A percentile compares a stretch with the other conserved stretches of the same genome.
phyloP scores from a whole-genome alignment of 2,113 vertebrate genomes.

The Microtus ochrogaster region DNA sequence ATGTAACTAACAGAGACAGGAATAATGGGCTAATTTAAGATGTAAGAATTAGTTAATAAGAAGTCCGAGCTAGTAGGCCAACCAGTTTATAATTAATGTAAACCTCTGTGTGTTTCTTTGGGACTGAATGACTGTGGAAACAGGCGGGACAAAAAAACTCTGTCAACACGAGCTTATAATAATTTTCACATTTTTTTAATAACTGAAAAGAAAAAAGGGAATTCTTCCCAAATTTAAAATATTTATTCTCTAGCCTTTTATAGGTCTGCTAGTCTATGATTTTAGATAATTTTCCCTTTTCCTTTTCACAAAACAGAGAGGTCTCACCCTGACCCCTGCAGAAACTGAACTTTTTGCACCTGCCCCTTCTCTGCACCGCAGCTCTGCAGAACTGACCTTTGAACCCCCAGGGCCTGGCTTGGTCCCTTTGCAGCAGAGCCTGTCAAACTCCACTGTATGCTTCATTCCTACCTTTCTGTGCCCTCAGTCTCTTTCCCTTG shows the following conservation, averaged over 20 bases:
- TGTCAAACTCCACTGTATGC: rapidly evolving
- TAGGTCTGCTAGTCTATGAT: neutral
- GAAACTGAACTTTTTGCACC: neutral
- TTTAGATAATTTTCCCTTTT: neutral
- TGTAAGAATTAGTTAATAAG: too few species aligned
- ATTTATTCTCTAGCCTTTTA: neutral
- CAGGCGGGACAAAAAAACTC: too few species aligned
- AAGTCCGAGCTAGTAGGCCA: too few species aligned
- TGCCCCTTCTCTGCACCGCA: rapidly evolving
- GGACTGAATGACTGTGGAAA: too few species aligned
- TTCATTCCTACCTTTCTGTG: neutral
- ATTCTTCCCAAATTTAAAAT: neutral
- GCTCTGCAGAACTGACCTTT: neutral
- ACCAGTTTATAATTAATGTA: too few species aligned
- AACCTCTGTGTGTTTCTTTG: too few species aligned
- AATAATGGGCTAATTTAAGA: too few species aligned
- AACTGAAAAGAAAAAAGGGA: neutral
- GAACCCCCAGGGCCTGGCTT: neutral
- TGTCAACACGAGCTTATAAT: neutral
- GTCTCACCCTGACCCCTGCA: neutral
- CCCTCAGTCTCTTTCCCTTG: neutral
- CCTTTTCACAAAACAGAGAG: neutral
- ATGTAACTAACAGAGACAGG: too few species aligned
- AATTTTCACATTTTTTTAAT: constrained; percentile 25
- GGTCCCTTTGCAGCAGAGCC: too few species aligned